Evolutionary conservation across 2,888 invertebrate species (phyloP), one percentile per base, ranked within the genome.

Genomic region (Cynaeus angustus): DNA sequence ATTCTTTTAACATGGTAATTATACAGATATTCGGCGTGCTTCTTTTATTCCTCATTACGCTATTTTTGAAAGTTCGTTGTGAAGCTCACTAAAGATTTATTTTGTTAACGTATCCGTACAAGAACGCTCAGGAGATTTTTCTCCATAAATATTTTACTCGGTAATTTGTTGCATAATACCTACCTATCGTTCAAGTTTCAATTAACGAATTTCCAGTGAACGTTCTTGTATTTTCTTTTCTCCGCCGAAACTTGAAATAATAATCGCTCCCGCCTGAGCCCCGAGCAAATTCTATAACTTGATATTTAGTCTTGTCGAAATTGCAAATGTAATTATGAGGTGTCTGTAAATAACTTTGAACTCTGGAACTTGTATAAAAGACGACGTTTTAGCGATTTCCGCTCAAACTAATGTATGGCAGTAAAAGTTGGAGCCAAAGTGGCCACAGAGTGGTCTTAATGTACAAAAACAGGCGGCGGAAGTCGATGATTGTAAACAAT

Each of bases 401-500:
- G 33, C 21, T 41, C 16, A 56, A 10, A 16, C 9, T 58, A 43
- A 26, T 43, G n/a, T 43, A 58, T 58, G 58, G 48, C 59, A 61
- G 46, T 61, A 61, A 33, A 61, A 30, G 30, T 21, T 13, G n/a
- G 48, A 61, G 59, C 59, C 59, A 61, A 61, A 61, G 59, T 61
- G 59, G 62, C 41, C 26, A 33, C 38, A 37, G 13, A 58, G 26
- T 55, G 46, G 58, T 6, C 45, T 14, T 62, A 62, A 62, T 62
- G 62, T 10, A 52, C 62, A 62, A 21, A 21, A 21, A 21, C 21
- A 46, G 48, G 3, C 45, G 12, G 2, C 10, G 45, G 12, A 45
- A 14, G 13, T n/a, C 48, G 28, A 13, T 48, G 16, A 48, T 48
- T 48, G 48, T 48, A 48, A 48, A 48, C 48, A 48, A 48, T 21